Base-by-base conservation (phyloP, 2,888 invertebrate species). In the Nemotelus nigrinus region DNA sequence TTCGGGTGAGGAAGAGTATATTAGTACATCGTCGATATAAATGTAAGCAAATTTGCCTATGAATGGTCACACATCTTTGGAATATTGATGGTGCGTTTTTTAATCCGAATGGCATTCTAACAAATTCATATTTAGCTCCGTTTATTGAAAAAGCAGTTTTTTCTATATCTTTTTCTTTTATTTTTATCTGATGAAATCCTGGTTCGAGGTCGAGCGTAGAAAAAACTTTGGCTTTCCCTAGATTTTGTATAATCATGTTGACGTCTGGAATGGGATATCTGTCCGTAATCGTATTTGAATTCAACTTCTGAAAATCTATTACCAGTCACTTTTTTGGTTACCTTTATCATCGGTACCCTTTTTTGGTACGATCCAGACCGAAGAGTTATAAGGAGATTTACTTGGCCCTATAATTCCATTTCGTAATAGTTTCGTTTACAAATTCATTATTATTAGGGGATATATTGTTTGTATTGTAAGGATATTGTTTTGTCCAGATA, bases 211-310 rank as follows among this genome's bases (percentile, higher is more conserved):
- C 60, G 3, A 60, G 41, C 74, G 44, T 64, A 8, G 78, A 58
- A 60, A 76, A 78, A 2, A 41, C 58, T 63, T 70, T 45, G 7
- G 58, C 50, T 41, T 77, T 70, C 1, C 77, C 48, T 41, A 77
- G n/a, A 5, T 68, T 77, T 57, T 43, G 67, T 5, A 76, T 60
- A 25, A 43, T 60, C 3, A 60, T 3, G 41, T 60, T 60, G 25
- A 60, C 41, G 41, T 60, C 39, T 4, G 60, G 60, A 6, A 60
- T 60, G 2, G 60, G 60, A 39, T 60, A 60, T 25, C 60, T 10
- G 7, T 60, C 60, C n/a, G 60, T 60, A 3, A 60, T 60, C 4
- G 60, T 60, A 5, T 60, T 3, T 25, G 60, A 3, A 7, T 60
- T 60, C 4, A 60, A 39, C 41, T 60, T 60, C 7, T 60, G 60